A percentile compares a stretch with the other conserved stretches of the same genome.
Conservation (phyloP, 2,797 vertebrate genomes). For the Merluccius polli region DNA sequence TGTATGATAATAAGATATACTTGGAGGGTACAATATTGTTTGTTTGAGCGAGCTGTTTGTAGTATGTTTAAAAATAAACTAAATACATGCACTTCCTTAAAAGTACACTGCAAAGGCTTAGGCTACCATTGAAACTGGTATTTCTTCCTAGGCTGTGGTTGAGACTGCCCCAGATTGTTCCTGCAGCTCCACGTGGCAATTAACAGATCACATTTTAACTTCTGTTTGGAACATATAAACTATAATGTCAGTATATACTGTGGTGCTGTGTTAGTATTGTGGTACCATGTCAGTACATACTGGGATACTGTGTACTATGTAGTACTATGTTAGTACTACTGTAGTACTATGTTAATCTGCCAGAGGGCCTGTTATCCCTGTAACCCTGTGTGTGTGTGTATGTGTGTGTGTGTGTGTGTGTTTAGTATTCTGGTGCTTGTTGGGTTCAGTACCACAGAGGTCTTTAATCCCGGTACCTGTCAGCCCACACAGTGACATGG, state of each 20-base stretch:
- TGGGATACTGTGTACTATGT: too few species aligned
- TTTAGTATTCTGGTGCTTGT: constrained; percentile 4
- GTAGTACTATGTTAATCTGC: neutral
- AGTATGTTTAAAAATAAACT: too few species aligned
- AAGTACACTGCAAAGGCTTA: too few species aligned
- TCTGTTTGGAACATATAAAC: too few species aligned
- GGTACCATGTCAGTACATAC: neutral
- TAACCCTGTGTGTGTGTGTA: neutral
- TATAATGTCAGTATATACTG: too few species aligned
- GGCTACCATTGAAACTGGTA: too few species aligned
- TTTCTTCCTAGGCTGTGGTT: neutral
- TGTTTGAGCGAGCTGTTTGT: too few species aligned
- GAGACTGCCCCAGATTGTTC: neutral
- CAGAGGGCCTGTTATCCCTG: neutral
- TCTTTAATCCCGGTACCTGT: constrained; percentile 6
- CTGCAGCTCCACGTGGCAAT: neutral
- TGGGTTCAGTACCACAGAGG: neutral
- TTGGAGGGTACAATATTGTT: too few species aligned
- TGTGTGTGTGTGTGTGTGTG: neutral
- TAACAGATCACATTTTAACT: neutral
- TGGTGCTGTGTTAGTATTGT: too few species aligned
- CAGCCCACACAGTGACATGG: constrained; percentile 6
- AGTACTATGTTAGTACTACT: too few species aligned
- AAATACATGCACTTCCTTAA: too few species aligned
- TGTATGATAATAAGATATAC: too few species aligned